Evolutionary conservation across 2,888 invertebrate genomes (phyloP).

Genomic region (Coelogynopora nodosa): DNA sequence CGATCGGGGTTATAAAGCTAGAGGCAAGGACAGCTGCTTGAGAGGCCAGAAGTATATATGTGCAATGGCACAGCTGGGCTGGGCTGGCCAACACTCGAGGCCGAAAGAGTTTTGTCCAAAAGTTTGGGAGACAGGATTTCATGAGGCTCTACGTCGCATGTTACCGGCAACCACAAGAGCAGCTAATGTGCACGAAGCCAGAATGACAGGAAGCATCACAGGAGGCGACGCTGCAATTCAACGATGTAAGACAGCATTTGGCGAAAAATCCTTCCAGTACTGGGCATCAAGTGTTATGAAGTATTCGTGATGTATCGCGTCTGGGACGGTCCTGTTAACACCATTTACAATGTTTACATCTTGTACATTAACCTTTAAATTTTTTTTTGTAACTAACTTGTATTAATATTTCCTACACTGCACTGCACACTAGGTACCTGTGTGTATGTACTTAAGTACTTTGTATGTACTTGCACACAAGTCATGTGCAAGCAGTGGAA

Average conservation of each 20-base stretch:
- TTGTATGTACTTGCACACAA: too few species aligned
- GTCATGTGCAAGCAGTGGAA: constrained; percentile 26
- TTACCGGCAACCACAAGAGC: constrained; percentile 19
- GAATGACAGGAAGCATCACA: constrained; percentile 12
- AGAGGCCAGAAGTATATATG: background rate
- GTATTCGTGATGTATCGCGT: background rate
- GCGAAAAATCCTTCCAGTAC: constrained; percentile 8
- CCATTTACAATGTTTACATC: background rate
- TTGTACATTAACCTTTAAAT: background rate
- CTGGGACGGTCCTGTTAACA: background rate
- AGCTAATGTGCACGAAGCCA: background rate
- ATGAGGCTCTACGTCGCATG: background rate
- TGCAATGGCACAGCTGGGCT: constrained; percentile 20
- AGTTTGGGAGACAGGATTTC: background rate
- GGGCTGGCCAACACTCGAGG: constrained; percentile 13
- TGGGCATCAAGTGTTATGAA: constrained; percentile 16
- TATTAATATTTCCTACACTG: constrained; percentile 3
- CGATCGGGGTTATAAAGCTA: constrained; percentile 14
- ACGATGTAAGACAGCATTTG: constrained; percentile 14
- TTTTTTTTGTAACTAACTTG: background rate
- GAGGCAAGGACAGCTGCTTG: background rate
- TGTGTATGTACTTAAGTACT: too few species aligned
- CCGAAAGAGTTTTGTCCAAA: background rate
- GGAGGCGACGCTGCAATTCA: constrained; percentile 15
- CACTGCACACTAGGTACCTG: constrained; percentile 25